phyloP scores from a whole-genome alignment of 2,888 invertebrate species.

The Nymphalis c-album region DNA sequence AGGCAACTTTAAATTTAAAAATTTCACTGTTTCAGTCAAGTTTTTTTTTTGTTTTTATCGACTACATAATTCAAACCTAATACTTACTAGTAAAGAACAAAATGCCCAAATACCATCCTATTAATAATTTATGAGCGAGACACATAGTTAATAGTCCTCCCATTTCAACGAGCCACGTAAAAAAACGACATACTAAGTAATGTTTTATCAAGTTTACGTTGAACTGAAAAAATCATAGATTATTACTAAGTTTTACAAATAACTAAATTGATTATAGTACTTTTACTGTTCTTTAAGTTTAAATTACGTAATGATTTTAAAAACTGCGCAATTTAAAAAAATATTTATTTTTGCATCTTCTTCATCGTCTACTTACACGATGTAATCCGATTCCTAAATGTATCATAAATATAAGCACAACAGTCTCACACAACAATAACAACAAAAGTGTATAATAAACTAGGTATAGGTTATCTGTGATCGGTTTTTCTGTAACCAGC shows the following conservation, averaged over 20 bases:
- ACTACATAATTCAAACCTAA: not conserved
- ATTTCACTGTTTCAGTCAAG: no score
- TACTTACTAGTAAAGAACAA: conserved; percentile 55
- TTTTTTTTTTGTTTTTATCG: no score
- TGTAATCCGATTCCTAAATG: conserved; percentile 45
- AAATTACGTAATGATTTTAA: no score
- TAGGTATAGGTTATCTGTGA: conserved; percentile 13
- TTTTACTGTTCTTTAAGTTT: no score
- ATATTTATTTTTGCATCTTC: not conserved
- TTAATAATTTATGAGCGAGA: conserved; percentile 44
- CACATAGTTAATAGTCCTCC: conserved; percentile 40
- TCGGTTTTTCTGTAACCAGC: conserved; percentile 20
- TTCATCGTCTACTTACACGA: conserved; percentile 41
- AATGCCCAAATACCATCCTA: conserved; percentile 57
- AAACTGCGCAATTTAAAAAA: not conserved
- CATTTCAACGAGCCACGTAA: conserved; percentile 47
- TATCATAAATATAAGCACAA: conserved; percentile 42
- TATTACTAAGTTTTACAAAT: no score
- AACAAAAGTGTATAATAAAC: conserved; percentile 40
- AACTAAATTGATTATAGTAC: no score
- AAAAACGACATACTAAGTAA: conserved; percentile 49
- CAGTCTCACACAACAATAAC: conserved; percentile 45
- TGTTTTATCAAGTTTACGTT: conserved; percentile 37
- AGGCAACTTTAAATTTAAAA: no score
- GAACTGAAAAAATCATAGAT: conserved; percentile 42